Base-by-base conservation (phyloP, 2,797 vertebrate species). In the Brachymystax lenok region DNA sequence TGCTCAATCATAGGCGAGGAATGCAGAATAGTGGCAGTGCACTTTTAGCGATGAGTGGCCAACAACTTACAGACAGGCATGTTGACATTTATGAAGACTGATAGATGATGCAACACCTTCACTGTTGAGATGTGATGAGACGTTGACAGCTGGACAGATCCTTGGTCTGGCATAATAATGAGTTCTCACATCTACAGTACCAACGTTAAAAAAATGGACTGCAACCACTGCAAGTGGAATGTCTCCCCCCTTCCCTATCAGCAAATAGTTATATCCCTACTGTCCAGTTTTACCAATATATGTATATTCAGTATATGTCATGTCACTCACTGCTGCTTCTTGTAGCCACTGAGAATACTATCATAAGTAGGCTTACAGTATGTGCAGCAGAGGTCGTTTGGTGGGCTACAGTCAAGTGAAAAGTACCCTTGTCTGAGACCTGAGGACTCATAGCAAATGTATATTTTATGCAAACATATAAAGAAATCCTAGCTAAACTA, bases 21-120 rank as follows among this genome's bases (percentile, higher is more conserved):
- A 52, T n/a, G 51, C 76, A 51, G 6, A 4, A 59, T 27, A 54
- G n/a, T 33, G 54, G 51, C 28, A 27, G 56, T 17, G 19, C 19
- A 56, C 54, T 33, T 68, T 51, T 13, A 71, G 24, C 1, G 1
- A 24, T 6, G 16, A 59, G n/a, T 21, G 69, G 16, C 50, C 14
- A 61, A 35, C 19, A 33, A 24, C 14, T 63, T 59, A 5, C 86
- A 87, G 88, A 88, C 83, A 85, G 84, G 82, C 90, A 87, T 85
- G 85, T 85, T 76, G 86, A 92, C 91, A 89, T 88, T 89, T 88
- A 88, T 88, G 86, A 87, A 90, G 91, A 92, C 88, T 82, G 85
- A 91, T 92, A 89, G 91, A 88, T 92, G 90, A 92, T 88, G 86
- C 91, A 90, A 85, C 73, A 83, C 85, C 90, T 82, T 88, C 79